Percentiles rank a stretch among this genome's conserved stretches.
These are phyloP conservation scores for Bufotes viridis DNA, from an alignment of 2,797 vertebrate species.

Conservation along the genomic window DNA sequence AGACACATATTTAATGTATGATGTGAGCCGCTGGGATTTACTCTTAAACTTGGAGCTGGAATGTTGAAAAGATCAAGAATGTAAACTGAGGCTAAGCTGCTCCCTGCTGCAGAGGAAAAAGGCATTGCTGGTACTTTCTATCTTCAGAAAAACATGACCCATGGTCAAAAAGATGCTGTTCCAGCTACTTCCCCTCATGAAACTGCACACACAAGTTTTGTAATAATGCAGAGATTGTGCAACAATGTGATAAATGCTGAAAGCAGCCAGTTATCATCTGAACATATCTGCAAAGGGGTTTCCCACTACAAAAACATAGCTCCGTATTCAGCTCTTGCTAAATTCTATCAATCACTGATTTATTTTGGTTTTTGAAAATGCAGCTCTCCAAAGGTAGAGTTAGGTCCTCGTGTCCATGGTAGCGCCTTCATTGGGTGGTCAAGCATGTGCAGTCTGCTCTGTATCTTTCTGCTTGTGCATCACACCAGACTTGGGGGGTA, in stretches of 20 bases:
- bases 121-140: background rate
- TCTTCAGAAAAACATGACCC: background rate
- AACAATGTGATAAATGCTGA: background rate
- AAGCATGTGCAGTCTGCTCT: too few relatives aligned
- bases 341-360: too few relatives aligned
- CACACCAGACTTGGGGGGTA: too few relatives aligned
- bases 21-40: constrained; percentile 5
- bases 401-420: too few relatives aligned
- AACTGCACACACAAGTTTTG: background rate
- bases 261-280: background rate
- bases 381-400: too few relatives aligned
- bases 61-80: constrained; percentile 17
- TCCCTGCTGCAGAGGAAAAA: background rate
- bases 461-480: too few relatives aligned
- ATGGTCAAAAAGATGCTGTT: background rate
- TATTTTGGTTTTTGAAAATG: too few relatives aligned
- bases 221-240: background rate
- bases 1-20: constrained; percentile 16
- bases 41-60: background rate
- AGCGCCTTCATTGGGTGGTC: too few relatives aligned
- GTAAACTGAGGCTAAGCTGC: constrained; percentile 10
- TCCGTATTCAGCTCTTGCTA: too few relatives aligned
- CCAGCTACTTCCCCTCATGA: background rate
- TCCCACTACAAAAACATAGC: too few relatives aligned
- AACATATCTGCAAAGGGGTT: background rate